Conservation (phyloP, 2,888 invertebrate species). For the Hartigia nigra region DNA sequence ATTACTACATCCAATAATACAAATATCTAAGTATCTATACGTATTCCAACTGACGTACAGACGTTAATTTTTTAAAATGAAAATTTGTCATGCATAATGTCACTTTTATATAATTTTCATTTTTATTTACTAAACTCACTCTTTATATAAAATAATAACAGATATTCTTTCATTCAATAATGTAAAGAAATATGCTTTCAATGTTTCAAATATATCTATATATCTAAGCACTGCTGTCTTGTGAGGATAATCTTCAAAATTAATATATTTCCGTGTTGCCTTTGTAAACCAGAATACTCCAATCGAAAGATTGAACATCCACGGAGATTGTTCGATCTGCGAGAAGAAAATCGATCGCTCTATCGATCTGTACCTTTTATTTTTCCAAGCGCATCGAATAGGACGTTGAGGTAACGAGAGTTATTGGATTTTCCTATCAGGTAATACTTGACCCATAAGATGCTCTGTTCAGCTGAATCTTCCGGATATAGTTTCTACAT, state of each 20-base stretch:
- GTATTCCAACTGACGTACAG: too few relatives aligned
- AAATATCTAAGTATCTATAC: too few relatives aligned
- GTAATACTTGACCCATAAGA: neutral
- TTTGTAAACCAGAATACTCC: neutral
- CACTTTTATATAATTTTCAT: too few relatives aligned
- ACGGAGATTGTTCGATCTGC: neutral
- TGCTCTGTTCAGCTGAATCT: neutral
- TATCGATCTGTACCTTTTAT: neutral
- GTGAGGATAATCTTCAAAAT: neutral
- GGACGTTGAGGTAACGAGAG: neutral
- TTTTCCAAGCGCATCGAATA: neutral
- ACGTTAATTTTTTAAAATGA: too few relatives aligned
- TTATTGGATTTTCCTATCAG: neutral
- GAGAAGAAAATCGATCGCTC: neutral
- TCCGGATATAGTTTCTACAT: neutral
- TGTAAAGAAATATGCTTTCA: too few relatives aligned
- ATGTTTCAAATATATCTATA: too few relatives aligned
- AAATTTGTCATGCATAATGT: too few relatives aligned
- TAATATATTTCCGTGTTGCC: neutral
- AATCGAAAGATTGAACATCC: neutral
- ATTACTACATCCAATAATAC: too few relatives aligned
- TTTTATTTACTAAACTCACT: too few relatives aligned
- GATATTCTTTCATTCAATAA: too few relatives aligned
- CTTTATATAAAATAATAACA: too few relatives aligned
- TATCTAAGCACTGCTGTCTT: too few relatives aligned